A percentile compares a stretch with the other conserved stretches of the same genome.
phyloP scores from a whole-genome alignment of 2,888 invertebrate genomes.

The Volucella inflata region DNA sequence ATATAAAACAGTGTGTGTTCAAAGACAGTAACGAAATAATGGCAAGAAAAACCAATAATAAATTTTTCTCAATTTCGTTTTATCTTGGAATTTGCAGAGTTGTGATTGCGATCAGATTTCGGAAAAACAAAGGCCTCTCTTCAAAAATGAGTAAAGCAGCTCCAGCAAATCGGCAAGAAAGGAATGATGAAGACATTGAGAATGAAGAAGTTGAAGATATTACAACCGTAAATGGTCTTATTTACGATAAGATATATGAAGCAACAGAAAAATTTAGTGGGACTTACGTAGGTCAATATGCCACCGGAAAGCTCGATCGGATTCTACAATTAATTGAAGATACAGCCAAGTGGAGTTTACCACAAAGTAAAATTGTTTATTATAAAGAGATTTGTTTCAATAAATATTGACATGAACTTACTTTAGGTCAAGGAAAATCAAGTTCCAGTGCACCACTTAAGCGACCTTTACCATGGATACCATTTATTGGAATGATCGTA shows the following conservation, averaged over 20 bases:
- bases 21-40: conserved; percentile 10
- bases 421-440: conserved; percentile 51
- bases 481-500: conserved; percentile 81
- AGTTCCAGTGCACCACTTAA: conserved; percentile 73
- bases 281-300: conserved; percentile 80
- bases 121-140: conserved; percentile 15
- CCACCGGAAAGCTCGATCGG: conserved; percentile 79
- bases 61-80: conserved; percentile 26
- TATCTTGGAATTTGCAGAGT: conserved; percentile 32
- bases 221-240: conserved; percentile 22
- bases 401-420: conserved; percentile 6
- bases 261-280: conserved; percentile 79
- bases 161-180: neutral
- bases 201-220: conserved; percentile 39
- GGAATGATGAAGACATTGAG: conserved; percentile 16
- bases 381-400: neutral
- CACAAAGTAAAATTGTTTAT: conserved; percentile 77
- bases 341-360: conserved; percentile 83
- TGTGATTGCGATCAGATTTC: conserved; percentile 16
- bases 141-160: conserved; percentile 48
- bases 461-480: conserved; percentile 81
- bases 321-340: conserved; percentile 80
- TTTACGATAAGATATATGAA: conserved; percentile 77
- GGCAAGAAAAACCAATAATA: conserved; percentile 13
- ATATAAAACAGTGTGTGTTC: neutral